Evolutionary conservation across 2,797 vertebrate genomes (phyloP).

Genomic region (Anniella stebbinsi): DNA sequence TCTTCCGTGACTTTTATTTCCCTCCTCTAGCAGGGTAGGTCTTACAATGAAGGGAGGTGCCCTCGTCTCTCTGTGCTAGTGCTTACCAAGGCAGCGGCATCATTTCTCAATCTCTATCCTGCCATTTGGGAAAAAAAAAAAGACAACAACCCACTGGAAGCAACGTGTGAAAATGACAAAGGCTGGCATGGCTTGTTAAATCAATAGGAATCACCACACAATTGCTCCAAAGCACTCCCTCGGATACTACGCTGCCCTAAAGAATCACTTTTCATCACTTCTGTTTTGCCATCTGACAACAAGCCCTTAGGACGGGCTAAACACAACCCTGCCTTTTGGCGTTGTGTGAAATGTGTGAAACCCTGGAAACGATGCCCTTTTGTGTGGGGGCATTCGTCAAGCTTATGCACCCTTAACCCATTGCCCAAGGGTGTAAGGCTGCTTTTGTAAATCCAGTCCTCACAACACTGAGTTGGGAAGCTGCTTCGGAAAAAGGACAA

Average conservation of each 20-base stretch:
- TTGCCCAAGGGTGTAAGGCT: conserved; percentile 8
- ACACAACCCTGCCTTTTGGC: background rate
- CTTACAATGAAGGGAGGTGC: background rate
- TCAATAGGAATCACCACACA: background rate
- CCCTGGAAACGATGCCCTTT: background rate
- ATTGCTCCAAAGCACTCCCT: background rate
- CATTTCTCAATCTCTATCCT: background rate
- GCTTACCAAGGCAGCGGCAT: background rate
- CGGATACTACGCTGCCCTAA: background rate
- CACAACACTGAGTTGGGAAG: background rate
- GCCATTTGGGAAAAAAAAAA: background rate
- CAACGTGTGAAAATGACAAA: background rate
- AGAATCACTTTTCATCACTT: conserved; percentile 14
- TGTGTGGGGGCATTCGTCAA: background rate
- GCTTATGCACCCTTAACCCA: background rate
- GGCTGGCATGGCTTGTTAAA: background rate
- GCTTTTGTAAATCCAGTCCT: background rate
- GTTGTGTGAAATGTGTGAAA: background rate
- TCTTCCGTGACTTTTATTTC: background rate
- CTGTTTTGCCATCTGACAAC: background rate
- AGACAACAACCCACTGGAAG: background rate
- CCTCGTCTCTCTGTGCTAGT: background rate
- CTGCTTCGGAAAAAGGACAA: background rate
- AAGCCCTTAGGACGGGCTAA: background rate
- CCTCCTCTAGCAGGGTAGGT: background rate